Evolutionary conservation across 64 coral and sea anemone genomes (phyloP).

Genomic region (Pocillopora verrucosa): DNA sequence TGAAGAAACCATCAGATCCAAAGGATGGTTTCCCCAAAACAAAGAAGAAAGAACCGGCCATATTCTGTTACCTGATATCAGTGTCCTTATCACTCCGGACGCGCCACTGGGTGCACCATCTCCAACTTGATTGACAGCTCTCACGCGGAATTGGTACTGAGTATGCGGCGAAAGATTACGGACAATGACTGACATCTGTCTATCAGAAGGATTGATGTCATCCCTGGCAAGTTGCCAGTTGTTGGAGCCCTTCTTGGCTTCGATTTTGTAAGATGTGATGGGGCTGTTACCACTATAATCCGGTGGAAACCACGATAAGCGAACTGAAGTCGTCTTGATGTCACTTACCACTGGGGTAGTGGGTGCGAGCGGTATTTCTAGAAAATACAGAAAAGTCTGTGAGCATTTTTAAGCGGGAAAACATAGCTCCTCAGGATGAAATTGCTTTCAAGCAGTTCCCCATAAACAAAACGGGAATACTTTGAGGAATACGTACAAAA

Average conservation of each 20-base stretch:
- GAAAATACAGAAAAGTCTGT: neutral
- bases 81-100: slow-evolving; percentile 44
- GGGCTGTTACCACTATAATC: slow-evolving; percentile 80
- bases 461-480: neutral
- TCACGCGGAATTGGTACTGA: slow-evolving; percentile 68
- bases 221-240: slow-evolving; percentile 54
- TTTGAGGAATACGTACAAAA: neutral
- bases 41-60: neutral
- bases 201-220: slow-evolving; percentile 82
- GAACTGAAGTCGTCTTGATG: slow-evolving; percentile 58
- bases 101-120: slow-evolving; percentile 71
- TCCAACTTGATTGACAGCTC: slow-evolving; percentile 79
- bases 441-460: too few species aligned
- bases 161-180: slow-evolving; percentile 71
- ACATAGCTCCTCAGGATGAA: too few species aligned
- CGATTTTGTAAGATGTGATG: slow-evolving; percentile 76
- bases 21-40: too few species aligned
- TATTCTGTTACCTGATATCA: slow-evolving; percentile 57
- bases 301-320: slow-evolving; percentile 71
- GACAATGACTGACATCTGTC: slow-evolving; percentile 70
- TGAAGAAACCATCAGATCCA: too few species aligned
- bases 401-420: neutral
- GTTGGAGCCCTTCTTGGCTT: slow-evolving; percentile 46
- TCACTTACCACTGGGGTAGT: slow-evolving; percentile 61
- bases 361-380: slow-evolving; percentile 73